phyloP scores from a whole-genome alignment of 2,888 invertebrate genomes.

The Nymphalis c-album region DNA sequence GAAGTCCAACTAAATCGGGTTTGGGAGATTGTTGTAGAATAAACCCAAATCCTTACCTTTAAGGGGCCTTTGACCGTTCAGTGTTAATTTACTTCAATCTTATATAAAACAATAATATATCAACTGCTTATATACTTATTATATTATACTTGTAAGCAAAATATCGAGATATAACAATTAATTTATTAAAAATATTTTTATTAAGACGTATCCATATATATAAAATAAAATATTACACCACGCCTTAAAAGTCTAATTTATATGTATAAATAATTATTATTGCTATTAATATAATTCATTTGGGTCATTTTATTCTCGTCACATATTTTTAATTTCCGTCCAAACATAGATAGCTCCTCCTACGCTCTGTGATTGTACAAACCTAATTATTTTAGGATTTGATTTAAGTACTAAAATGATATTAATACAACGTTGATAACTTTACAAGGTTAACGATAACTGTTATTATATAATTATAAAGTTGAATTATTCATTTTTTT shows the following conservation, averaged over 20 bases:
- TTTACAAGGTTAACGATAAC: not conserved
- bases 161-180: not conserved
- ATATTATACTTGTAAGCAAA: too few species aligned
- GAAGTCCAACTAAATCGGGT: too few species aligned
- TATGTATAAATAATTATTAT: not conserved
- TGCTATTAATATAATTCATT: slow-evolving; percentile 19
- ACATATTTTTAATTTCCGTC: slow-evolving; percentile 33
- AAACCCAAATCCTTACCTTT: too few species aligned
- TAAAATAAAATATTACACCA: too few species aligned
- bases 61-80: too few species aligned
- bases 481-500: not conserved
- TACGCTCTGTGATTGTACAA: slow-evolving; percentile 26
- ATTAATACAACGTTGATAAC: not conserved
- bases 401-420: slow-evolving; percentile 24
- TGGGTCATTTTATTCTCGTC: slow-evolving; percentile 29
- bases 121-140: too few species aligned
- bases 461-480: not conserved
- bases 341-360: slow-evolving; percentile 32
- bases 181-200: too few species aligned
- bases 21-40: too few species aligned
- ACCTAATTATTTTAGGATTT: slow-evolving; percentile 25
- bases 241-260: not conserved
- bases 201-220: too few species aligned
- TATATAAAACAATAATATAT: too few species aligned
- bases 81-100: too few species aligned